phyloP scores from a whole-genome alignment of 2,113 vertebrate species.

The Pseudorasbora parva region DNA sequence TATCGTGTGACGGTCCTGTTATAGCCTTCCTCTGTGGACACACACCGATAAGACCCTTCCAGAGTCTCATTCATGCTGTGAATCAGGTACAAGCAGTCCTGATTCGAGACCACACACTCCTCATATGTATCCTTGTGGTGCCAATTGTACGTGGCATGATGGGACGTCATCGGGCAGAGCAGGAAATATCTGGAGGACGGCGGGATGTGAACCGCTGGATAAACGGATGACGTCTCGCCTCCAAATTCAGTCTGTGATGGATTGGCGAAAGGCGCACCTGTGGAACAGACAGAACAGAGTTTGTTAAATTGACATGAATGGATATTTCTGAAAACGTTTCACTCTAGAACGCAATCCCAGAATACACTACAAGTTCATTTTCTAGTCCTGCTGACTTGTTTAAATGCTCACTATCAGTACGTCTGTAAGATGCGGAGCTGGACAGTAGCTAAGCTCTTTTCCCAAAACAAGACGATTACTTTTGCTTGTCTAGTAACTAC shows the following conservation, averaged over 20 bases:
- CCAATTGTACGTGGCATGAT: constrained; percentile 71
- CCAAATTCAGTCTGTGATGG: rapidly evolving
- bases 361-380: too few relatives aligned
- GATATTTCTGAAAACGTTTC: neutral
- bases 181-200: constrained; percentile 55
- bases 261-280: neutral
- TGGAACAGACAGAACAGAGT: neutral
- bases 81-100: constrained; percentile 63
- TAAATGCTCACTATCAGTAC: too few relatives aligned
- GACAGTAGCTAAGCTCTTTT: too few relatives aligned
- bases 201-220: neutral
- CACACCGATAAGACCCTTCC: constrained; percentile 61
- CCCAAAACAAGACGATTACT: too few relatives aligned
- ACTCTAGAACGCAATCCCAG: neutral
- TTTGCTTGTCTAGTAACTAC: too few relatives aligned
- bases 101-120: neutral
- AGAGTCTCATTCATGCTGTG: constrained; percentile 45
- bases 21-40: constrained; percentile 63
- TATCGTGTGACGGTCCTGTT: neutral
- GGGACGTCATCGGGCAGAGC: constrained; percentile 60
- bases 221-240: rapidly evolving
- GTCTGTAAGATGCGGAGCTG: too few relatives aligned
- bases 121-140: rapidly evolving
- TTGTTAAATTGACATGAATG: neutral
- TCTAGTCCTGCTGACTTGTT: too few relatives aligned